phyloP scores from a whole-genome alignment of 2,888 invertebrate species.

The Drosophila aldrichi region DNA sequence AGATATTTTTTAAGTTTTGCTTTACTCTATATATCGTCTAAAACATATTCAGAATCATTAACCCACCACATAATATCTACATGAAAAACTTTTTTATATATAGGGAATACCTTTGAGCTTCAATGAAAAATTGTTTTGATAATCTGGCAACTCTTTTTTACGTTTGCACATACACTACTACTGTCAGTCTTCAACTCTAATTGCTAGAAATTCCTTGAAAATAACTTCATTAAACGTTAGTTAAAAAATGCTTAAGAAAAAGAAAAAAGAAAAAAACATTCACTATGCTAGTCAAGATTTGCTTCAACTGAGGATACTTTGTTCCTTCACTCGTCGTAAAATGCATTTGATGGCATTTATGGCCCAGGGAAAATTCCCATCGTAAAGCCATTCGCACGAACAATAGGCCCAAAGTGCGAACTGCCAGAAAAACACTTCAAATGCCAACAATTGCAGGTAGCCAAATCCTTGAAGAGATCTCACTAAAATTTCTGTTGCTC shows the following conservation, averaged over 20 bases:
- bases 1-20: not conserved
- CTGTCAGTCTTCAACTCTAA: not conserved
- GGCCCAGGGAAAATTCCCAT: constrained; percentile 26
- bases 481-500: constrained; percentile 5
- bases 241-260: constrained; percentile 29
- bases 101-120: not conserved
- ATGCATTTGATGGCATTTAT: constrained; percentile 17
- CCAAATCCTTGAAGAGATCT: constrained; percentile 1
- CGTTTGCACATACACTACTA: not conserved
- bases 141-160: not conserved
- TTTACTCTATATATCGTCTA: not conserved
- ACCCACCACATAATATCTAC: not conserved
- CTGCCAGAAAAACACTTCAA: constrained; percentile 13
- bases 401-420: constrained; percentile 12
- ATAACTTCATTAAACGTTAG: constrained; percentile 10
- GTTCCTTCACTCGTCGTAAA: constrained; percentile 3
- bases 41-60: not conserved
- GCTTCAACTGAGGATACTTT: not conserved
- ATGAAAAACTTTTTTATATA: not conserved
- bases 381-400: constrained; percentile 25
- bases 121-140: not conserved
- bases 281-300: not conserved
- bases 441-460: constrained; percentile 11
- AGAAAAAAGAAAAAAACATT: too few relatives aligned
- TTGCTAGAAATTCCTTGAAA: not conserved